Evolutionary conservation across 2,888 invertebrate species (phyloP).

Genomic region (Orgyia antiqua): DNA sequence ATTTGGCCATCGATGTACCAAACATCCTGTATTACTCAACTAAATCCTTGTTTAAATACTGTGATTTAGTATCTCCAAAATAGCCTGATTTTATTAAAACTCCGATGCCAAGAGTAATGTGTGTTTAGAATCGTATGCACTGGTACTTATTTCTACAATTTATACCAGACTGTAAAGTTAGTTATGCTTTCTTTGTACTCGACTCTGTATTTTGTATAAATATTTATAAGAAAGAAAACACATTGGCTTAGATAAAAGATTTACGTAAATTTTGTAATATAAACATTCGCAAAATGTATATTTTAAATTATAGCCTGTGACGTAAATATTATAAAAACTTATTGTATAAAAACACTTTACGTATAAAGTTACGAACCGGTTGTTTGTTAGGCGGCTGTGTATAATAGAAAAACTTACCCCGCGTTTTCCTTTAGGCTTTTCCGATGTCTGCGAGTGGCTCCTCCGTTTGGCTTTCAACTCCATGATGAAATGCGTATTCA

Average conservation of each 20-base stretch:
- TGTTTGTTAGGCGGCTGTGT: no score
- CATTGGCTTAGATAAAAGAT: background rate
- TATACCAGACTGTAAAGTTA: conserved; percentile 17
- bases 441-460: conserved; percentile 42
- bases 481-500: conserved; percentile 22
- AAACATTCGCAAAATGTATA: conserved; percentile 1
- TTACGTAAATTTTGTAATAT: conserved; percentile 1
- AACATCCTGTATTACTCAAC: no score
- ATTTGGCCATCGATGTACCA: no score
- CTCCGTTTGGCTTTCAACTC: conserved; percentile 34
- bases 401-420: conserved; percentile 50
- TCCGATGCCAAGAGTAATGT: conserved; percentile 7
- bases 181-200: conserved; percentile 20
- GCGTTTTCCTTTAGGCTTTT: conserved; percentile 55
- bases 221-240: conserved; percentile 3
- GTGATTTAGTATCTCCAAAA: conserved; percentile 12
- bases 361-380: no score
- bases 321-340: background rate
- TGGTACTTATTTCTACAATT: conserved; percentile 14
- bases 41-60: no score
- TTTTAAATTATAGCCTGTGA: background rate
- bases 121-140: conserved; percentile 12
- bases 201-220: conserved; percentile 1
- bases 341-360: no score
- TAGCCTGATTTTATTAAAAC: conserved; percentile 17